Percentiles rank a stretch among this genome's conserved stretches.
Evolutionary conservation across 2,113 vertebrate species (phyloP).

Genomic region (Dipodomys spectabilis): DNA sequence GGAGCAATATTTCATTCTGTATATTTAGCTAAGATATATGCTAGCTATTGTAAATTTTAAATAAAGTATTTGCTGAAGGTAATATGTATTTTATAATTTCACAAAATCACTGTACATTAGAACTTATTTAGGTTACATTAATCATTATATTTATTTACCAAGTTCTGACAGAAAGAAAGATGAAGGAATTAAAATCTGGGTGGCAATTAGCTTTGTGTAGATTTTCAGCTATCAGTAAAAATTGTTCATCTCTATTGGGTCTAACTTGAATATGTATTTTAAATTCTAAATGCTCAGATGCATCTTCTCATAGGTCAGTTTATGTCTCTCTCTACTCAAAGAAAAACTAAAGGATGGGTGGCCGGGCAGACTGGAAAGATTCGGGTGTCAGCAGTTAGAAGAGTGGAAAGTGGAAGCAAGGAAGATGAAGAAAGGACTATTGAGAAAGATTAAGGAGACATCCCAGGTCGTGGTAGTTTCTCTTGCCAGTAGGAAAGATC

Average conservation of each 20-base stretch:
- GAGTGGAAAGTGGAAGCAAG: background rate
- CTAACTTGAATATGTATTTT: background rate
- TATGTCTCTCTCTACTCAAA: background rate
- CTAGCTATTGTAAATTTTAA: background rate
- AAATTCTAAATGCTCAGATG: background rate
- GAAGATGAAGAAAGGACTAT: background rate
- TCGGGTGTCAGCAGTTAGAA: background rate
- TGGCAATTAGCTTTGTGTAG: background rate
- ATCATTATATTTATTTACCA: background rate
- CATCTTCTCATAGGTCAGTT: background rate
- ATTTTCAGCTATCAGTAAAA: background rate
- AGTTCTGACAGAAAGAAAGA: background rate
- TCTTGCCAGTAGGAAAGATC: background rate
- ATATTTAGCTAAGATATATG: slow-evolving; percentile 44
- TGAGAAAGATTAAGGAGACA: background rate
- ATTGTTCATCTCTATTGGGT: background rate
- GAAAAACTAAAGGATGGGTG: background rate
- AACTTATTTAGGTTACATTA: background rate
- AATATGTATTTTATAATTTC: slow-evolving; percentile 15
- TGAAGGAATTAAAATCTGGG: background rate
- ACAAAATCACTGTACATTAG: background rate
- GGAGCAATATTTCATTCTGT: background rate
- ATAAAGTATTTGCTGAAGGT: background rate
- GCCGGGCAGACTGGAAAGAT: background rate
- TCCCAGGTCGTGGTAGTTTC: background rate